phyloP scores from a whole-genome alignment of 2,888 invertebrate species.

The Ichneumoninae sp. region DNA sequence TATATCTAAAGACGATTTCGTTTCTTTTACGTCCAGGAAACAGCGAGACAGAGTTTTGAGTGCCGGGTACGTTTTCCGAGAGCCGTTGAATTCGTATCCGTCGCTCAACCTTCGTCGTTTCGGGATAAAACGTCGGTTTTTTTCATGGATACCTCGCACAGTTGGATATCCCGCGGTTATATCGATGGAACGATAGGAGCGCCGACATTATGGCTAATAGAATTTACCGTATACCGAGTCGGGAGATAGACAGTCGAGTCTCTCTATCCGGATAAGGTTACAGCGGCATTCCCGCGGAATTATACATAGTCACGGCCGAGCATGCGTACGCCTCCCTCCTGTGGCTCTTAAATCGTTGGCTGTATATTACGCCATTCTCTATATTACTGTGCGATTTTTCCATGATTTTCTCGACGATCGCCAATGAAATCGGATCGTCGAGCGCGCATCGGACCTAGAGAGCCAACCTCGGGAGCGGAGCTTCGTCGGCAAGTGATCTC shows the following conservation, averaged over 20 bases:
- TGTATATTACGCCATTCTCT: slow-evolving; percentile 24
- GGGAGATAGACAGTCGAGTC: slow-evolving; percentile 17
- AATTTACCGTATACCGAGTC: slow-evolving; percentile 52
- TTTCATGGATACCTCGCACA: slow-evolving; percentile 13
- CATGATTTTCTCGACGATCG: slow-evolving; percentile 61
- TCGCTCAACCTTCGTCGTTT: slow-evolving; percentile 37
- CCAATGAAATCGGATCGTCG: slow-evolving; percentile 60
- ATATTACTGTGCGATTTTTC: slow-evolving; percentile 22
- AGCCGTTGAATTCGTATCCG: slow-evolving; percentile 16
- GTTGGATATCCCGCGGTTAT: slow-evolving; percentile 7
- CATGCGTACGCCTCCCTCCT: slow-evolving; percentile 30
- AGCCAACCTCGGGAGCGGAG: slow-evolving; percentile 41
- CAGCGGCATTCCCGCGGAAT: slow-evolving; percentile 28
- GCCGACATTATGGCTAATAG: slow-evolving; percentile 58
- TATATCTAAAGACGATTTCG: slow-evolving; percentile 6
- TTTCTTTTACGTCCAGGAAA: neutral
- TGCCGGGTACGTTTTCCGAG: slow-evolving; percentile 33
- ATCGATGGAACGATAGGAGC: slow-evolving; percentile 27
- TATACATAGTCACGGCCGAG: slow-evolving; percentile 33
- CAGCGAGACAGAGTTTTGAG: slow-evolving; percentile 1
- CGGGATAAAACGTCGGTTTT: slow-evolving; percentile 23
- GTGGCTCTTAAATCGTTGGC: slow-evolving; percentile 47
- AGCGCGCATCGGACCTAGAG: slow-evolving; percentile 53
- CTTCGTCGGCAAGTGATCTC: slow-evolving; percentile 63
- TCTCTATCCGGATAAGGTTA: slow-evolving; percentile 57